Conservation (phyloP, 1,140 invertebrate genomes). For the Calephelis nemesis region DNA sequence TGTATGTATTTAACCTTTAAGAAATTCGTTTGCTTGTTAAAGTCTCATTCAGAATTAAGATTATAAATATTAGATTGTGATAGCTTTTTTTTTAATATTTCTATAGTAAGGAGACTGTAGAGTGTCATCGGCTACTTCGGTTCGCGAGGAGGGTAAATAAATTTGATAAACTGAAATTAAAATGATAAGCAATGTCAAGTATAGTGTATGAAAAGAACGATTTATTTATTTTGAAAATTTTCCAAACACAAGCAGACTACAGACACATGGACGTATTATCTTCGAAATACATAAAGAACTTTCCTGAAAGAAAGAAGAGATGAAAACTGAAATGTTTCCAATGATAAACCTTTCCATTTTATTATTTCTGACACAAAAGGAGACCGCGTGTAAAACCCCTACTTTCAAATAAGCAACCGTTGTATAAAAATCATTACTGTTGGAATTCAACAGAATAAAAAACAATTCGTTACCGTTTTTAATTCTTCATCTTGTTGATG, state of each 20-base stretch:
- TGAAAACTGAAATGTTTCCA: conserved; percentile 33
- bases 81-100: no score
- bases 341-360: conserved; percentile 46
- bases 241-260: not conserved
- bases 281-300: conserved; percentile 19
- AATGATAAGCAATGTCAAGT: no score
- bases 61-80: no score
- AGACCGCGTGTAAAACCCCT: conserved; percentile 37
- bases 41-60: no score
- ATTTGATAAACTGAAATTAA: no score
- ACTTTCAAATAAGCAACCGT: conserved; percentile 25
- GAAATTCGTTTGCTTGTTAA: no score
- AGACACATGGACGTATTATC: conserved; percentile 8
- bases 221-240: not conserved
- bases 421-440: conserved; percentile 19
- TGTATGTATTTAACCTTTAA: no score
- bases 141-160: no score
- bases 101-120: no score
- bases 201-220: not conserved
- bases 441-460: conserved; percentile 24
- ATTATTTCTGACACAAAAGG: conserved; percentile 43
- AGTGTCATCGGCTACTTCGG: no score
- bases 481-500: no score
- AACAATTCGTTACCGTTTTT: no score
- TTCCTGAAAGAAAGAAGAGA: conserved; percentile 24